These are phyloP conservation scores for Drosophila sp. DNA, from an alignment of 1,140 invertebrate species.

Conservation along the genomic window DNA sequence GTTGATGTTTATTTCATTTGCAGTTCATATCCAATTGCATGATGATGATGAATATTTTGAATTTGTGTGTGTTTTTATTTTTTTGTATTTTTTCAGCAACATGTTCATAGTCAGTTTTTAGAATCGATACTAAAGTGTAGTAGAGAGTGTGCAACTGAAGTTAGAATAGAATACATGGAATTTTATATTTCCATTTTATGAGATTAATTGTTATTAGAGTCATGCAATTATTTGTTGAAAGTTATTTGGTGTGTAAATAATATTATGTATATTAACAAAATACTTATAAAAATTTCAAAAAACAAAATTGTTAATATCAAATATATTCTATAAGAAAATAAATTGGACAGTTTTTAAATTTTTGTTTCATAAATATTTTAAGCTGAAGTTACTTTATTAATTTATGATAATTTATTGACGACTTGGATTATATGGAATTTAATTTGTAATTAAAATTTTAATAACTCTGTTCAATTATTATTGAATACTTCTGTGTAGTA, in stretches of 20 bases:
- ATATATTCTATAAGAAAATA: too few relatives aligned
- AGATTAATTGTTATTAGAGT: slow-evolving; percentile 14
- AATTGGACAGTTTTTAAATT: too few relatives aligned
- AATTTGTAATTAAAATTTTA: not conserved
- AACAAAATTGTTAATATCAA: too few relatives aligned
- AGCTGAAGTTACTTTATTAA: too few relatives aligned
- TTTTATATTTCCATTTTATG: not conserved
- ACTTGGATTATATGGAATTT: not conserved
- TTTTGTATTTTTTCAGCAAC: slow-evolving; percentile 67
- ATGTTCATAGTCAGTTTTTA: slow-evolving; percentile 83
- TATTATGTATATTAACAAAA: not conserved
- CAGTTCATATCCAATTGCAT: slow-evolving; percentile 66
- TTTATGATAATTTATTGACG: too few relatives aligned
- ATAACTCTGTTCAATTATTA: not conserved
- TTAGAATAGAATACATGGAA: slow-evolving; percentile 16
- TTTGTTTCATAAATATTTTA: too few relatives aligned
- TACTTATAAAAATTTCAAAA: not conserved
- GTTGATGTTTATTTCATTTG: slow-evolving; percentile 55
- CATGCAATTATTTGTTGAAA: slow-evolving; percentile 25
- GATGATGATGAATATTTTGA: slow-evolving; percentile 56
- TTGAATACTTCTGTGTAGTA: not conserved
- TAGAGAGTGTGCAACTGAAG: slow-evolving; percentile 47
- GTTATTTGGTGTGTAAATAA: not conserved
- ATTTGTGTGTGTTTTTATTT: slow-evolving; percentile 27
- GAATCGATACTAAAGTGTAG: slow-evolving; percentile 48